Evolutionary conservation across 2,797 vertebrate genomes (phyloP).

Genomic region (Chelidonichthys spinosus): DNA sequence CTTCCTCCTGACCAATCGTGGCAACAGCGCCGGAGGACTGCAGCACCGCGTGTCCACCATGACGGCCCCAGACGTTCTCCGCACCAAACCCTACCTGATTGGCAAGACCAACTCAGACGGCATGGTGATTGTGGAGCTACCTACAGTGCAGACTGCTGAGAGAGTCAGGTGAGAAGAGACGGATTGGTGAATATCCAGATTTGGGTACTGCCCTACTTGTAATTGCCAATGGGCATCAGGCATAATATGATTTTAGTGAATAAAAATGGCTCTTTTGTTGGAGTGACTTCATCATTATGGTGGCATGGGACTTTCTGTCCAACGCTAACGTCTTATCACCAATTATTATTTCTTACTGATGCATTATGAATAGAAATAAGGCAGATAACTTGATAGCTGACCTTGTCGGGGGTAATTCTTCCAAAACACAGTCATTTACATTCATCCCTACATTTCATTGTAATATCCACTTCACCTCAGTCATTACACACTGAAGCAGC

Average conservation of each 20-base stretch:
- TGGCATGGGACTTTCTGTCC: background rate
- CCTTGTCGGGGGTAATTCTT: slow-evolving; percentile 48
- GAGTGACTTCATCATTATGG: slow-evolving; percentile 2
- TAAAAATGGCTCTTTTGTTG: slow-evolving; percentile 13
- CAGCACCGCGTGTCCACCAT: slow-evolving; percentile 97
- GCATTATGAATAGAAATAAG: slow-evolving; percentile 44
- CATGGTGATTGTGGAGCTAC: slow-evolving; percentile 96
- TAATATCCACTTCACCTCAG: slow-evolving; percentile 65
- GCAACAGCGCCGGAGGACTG: slow-evolving; percentile 96
- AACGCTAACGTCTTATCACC: background rate
- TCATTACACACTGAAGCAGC: slow-evolving; percentile 59
- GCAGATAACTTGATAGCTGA: slow-evolving; percentile 44
- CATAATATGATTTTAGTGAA: slow-evolving; percentile 17
- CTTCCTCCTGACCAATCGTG: slow-evolving; percentile 97
- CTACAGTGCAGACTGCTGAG: slow-evolving; percentile 92
- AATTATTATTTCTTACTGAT: slow-evolving; percentile 24
- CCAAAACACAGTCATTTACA: slow-evolving; percentile 53
- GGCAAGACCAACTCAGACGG: slow-evolving; percentile 95
- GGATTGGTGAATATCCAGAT: background rate
- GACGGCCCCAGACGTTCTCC: slow-evolving; percentile 95
- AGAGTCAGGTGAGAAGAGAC: slow-evolving; percentile 87
- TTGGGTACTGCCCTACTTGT: background rate
- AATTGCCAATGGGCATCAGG: slow-evolving; percentile 17
- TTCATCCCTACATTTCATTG: slow-evolving; percentile 54
- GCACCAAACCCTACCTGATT: slow-evolving; percentile 93